These are phyloP conservation scores for Megalopta genalis DNA, from an alignment of 1,140 invertebrate genomes.

Conservation along the genomic window DNA sequence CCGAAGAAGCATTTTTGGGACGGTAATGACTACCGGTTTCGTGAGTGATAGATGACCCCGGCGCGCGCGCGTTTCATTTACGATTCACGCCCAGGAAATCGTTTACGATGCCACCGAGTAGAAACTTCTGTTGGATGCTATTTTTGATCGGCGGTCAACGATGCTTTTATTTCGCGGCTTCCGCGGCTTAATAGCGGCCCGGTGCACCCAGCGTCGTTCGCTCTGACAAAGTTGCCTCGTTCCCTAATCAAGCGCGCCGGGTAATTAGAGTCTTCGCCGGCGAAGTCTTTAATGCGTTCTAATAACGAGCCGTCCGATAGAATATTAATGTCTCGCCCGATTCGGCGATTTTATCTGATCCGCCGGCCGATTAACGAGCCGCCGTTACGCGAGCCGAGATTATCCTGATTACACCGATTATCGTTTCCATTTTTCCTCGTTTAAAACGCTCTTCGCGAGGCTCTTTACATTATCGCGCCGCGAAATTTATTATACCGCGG, in stretches of 20 bases:
- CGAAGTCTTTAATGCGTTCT: not conserved
- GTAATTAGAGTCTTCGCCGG: not conserved
- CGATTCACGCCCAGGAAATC: not conserved
- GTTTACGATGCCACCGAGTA: not conserved
- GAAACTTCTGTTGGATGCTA: not conserved
- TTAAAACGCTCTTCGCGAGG: not conserved
- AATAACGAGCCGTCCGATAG: not conserved
- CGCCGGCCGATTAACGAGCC: constrained; percentile 6
- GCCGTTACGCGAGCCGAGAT: not conserved
- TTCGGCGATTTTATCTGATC: constrained; percentile 28
- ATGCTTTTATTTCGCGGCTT: no score
- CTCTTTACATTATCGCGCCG: not conserved
- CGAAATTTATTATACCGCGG: not conserved
- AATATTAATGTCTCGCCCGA: constrained; percentile 20
- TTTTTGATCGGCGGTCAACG: no score
- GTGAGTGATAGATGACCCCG: not conserved
- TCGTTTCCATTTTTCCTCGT: not conserved
- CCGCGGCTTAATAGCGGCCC: not conserved
- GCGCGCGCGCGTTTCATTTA: no score
- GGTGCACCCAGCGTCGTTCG: not conserved
- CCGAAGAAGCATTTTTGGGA: no score
- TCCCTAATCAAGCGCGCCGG: not conserved
- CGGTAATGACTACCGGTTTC: no score
- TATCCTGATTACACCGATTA: not conserved
- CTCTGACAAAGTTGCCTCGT: constrained; percentile 4